Base-by-base conservation (phyloP, 2,888 invertebrate species). In the Heliconius charithonia region DNA sequence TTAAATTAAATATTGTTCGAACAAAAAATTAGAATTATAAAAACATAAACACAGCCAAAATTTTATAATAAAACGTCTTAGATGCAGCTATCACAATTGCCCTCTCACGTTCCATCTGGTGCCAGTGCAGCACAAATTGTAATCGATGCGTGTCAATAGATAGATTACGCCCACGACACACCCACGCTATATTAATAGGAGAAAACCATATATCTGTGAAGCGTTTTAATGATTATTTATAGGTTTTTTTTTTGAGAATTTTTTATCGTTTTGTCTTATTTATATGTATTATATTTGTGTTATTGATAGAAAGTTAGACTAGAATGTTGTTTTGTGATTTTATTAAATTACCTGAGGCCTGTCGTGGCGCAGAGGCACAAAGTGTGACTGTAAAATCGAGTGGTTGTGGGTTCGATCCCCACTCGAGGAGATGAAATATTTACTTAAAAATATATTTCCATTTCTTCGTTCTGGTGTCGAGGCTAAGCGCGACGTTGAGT, bases 81-180 rank as follows among this genome's bases (percentile, higher is more conserved):
- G 7, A 12, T 29, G 56, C 67, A 78, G 32, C 29, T 67, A 62
- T 62, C 37, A 37, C 73, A 76, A 79, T 70, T 69, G 63, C 69
- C 81, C 80, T 75, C 77, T 80, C 77, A 79, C 80, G 71, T 75
- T 69, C n/a, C 62, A 56, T 59, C 62, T 77, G 66, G 78, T 80
- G 67, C 63, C 72, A 75, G 73, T 75, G 76, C 79, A 81, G 80
- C 80, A 76, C 63, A 77, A 77, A 79, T 56, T 45, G 77, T 81
- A 79, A 81, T 80, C 80, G 78, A 80, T 74, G 79, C 79, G 75
- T 73, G 80, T 80, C 81, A 75, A 80, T 77, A 75, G 81, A 81
- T 75, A 79, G 29, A 76, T 76, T 79, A 76, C 67, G 45, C 81
- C 81, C 80, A 81, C 81, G 71, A n/a, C 62, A 56, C 76, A 45